phyloP scores from a whole-genome alignment of 2,888 invertebrate species.

The Ischnus inquisitorius region DNA sequence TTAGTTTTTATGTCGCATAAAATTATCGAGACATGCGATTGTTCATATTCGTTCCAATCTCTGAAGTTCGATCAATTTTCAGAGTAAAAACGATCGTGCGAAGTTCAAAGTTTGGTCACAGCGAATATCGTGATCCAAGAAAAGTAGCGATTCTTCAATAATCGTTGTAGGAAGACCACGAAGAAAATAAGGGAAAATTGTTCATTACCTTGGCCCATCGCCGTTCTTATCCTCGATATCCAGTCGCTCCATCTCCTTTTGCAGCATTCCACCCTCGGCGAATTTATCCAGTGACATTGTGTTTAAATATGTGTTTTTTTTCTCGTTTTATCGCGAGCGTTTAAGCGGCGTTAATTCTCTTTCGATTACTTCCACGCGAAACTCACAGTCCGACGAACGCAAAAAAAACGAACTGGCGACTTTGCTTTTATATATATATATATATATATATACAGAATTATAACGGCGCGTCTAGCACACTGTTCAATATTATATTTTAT shows the following conservation, averaged over 20 bases:
- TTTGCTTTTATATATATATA: constrained; percentile 56
- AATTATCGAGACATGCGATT: not conserved
- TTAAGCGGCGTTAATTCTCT: constrained; percentile 42
- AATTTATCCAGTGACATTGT: constrained; percentile 84
- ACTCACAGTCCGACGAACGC: constrained; percentile 50
- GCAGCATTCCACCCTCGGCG: constrained; percentile 79
- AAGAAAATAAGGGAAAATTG: constrained; percentile 14
- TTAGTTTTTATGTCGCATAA: not conserved
- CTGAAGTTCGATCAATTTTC: not conserved
- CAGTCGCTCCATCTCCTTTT: constrained; percentile 83
- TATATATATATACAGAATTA: constrained; percentile 55
- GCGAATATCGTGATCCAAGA: too few relatives aligned
- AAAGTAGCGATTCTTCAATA: not conserved
- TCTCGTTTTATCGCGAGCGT: constrained; percentile 23
- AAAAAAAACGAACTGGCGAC: constrained; percentile 65
- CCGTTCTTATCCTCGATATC: constrained; percentile 84
- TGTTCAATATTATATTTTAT: constrained; percentile 54
- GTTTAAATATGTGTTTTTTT: constrained; percentile 54
- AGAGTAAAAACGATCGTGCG: not conserved
- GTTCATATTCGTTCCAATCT: not conserved
- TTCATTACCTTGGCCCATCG: constrained; percentile 81
- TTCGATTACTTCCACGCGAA: constrained; percentile 56
- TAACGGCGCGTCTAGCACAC: constrained; percentile 61
- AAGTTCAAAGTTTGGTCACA: not conserved
- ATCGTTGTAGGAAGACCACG: not conserved